Percentiles rank a stretch among this genome's conserved stretches.
Evolutionary conservation across 2,888 invertebrate genomes (phyloP).

Genomic region (Drosophila borealis): DNA sequence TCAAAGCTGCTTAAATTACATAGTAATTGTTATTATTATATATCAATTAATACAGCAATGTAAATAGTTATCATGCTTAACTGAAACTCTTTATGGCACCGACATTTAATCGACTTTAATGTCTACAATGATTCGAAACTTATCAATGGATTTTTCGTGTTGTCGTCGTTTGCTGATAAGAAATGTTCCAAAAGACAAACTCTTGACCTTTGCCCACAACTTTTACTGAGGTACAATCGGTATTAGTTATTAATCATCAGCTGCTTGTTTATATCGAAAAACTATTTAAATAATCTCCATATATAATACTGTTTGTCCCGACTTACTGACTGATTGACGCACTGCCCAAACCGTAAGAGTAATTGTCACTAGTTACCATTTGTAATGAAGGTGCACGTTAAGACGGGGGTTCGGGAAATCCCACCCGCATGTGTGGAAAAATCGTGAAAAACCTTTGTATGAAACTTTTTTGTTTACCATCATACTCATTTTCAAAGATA

Average conservation of each 20-base stretch:
- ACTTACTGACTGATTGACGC: no score
- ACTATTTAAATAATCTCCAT: not conserved
- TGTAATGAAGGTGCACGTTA: no score
- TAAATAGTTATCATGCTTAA: not conserved
- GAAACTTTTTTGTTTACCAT: no score
- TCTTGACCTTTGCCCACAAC: slow-evolving; percentile 55
- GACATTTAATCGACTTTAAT: slow-evolving; percentile 37
- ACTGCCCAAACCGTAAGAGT: no score
- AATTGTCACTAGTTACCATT: no score
- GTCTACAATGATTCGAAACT: slow-evolving; percentile 30
- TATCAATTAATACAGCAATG: not conserved
- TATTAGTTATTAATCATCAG: slow-evolving; percentile 51
- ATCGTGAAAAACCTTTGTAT: no score
- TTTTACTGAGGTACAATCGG: slow-evolving; percentile 10
- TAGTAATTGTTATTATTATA: not conserved
- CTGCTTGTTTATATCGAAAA: slow-evolving; percentile 15
- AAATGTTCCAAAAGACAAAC: slow-evolving; percentile 7
- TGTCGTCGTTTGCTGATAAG: slow-evolving; percentile 55
- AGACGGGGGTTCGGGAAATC: no score
- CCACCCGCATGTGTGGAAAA: no score
- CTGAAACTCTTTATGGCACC: slow-evolving; percentile 5
- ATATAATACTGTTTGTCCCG: no score
- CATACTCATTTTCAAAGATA: no score
- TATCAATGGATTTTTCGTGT: slow-evolving; percentile 44
- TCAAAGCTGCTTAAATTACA: no score